A percentile compares a stretch with the other conserved stretches of the same genome.
Conservation (phyloP, 2,113 vertebrate genomes). For the Cebus imitator region DNA sequence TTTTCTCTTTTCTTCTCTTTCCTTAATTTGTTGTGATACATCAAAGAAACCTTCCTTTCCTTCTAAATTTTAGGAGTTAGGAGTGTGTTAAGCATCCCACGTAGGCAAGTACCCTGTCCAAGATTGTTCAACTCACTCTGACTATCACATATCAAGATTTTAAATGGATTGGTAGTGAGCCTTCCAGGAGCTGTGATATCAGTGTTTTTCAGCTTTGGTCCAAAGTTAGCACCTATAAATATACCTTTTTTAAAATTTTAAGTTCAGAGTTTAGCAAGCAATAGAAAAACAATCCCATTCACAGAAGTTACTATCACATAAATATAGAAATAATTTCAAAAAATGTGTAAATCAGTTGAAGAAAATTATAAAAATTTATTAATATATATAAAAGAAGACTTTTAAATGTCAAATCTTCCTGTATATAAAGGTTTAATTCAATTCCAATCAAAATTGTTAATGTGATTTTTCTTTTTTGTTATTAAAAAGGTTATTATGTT, state of each 20-base stretch:
- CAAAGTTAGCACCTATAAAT: background rate
- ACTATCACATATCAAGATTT: background rate
- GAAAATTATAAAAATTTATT: slow-evolving; percentile 8
- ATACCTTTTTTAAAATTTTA: background rate
- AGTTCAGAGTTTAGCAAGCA: background rate
- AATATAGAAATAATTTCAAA: slow-evolving; percentile 18
- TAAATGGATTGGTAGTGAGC: background rate
- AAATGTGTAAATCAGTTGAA: slow-evolving; percentile 12
- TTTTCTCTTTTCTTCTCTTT: background rate
- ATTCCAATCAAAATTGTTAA: slow-evolving; percentile 8
- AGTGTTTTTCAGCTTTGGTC: slow-evolving; percentile 5
- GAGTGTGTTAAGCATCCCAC: background rate
- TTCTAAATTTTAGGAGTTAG: background rate
- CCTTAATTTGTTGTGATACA: background rate
- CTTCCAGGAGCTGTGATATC: background rate
- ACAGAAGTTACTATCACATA: background rate
- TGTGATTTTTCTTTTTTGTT: background rate
- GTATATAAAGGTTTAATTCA: slow-evolving; percentile 2
- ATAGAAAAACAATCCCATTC: background rate
- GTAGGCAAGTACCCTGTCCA: background rate
- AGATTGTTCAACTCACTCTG: background rate
- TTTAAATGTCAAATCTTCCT: slow-evolving; percentile 8
- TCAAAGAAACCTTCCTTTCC: background rate
- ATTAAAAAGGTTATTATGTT: slow-evolving; percentile 12
- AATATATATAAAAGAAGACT: background rate